A percentile compares a stretch with the other conserved stretches of the same genome.
Conservation (phyloP, 2,797 vertebrate genomes). For the Sus cebifrons region DNA sequence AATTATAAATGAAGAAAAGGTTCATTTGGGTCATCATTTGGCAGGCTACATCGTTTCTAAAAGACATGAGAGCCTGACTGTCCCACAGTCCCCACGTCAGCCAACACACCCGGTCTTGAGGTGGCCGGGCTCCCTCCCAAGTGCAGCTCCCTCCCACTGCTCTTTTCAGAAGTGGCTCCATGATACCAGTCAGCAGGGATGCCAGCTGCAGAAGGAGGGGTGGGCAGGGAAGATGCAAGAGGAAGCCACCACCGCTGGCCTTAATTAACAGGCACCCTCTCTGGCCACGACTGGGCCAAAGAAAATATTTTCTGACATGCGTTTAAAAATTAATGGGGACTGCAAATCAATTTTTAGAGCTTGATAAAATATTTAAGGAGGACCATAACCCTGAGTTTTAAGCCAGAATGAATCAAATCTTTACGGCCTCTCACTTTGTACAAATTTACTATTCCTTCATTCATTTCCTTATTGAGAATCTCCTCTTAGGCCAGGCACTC, state of each 20-base stretch:
- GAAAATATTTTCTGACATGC: conserved; percentile 75
- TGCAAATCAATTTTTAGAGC: conserved; percentile 72
- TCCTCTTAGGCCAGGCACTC: background rate
- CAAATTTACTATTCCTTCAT: background rate
- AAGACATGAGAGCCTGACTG: background rate
- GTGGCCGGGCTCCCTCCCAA: conserved; percentile 44
- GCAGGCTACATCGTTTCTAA: background rate
- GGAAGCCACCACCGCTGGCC: conserved; percentile 7
- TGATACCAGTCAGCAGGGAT: conserved; percentile 35
- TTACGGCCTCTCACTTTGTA: background rate
- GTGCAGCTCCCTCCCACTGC: background rate
- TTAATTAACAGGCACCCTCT: conserved; percentile 64
- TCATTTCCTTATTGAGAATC: background rate
- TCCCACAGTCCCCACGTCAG: background rate
- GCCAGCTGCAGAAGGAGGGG: background rate
- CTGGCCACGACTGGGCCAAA: conserved; percentile 46
- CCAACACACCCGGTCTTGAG: background rate
- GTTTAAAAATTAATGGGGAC: conserved; percentile 73
- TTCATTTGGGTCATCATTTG: conserved; percentile 47
- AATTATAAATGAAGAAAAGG: conserved; percentile 45
- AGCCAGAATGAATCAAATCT: conserved; percentile 66
- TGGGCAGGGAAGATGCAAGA: background rate
- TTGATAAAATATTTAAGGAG: conserved; percentile 73
- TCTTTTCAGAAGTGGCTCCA: conserved; percentile 73
- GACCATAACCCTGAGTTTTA: conserved; percentile 22